These are phyloP conservation scores for Siniperca scherzeri DNA, from an alignment of 2,797 vertebrate genomes.

Conservation along the genomic window DNA sequence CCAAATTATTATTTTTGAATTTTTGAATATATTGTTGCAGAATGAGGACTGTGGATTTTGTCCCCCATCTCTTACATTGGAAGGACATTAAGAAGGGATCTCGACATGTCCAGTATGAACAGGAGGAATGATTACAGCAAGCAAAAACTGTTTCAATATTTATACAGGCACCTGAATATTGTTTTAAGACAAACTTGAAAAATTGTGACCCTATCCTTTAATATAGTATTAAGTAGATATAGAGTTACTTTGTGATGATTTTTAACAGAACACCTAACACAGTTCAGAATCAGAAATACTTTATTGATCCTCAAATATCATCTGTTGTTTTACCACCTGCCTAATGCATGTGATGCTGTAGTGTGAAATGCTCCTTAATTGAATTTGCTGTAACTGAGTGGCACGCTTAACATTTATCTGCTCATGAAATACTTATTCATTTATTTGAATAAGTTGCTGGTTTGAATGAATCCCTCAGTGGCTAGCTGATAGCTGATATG, in stretches of 20 bases:
- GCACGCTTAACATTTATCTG: constrained; percentile 10
- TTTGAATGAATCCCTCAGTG: constrained; percentile 5
- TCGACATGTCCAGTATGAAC: background rate
- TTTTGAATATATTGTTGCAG: too few species aligned
- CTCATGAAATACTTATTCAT: constrained; percentile 1
- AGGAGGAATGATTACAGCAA: background rate
- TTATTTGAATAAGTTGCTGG: background rate
- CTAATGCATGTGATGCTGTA: constrained; percentile 6
- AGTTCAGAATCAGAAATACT: background rate
- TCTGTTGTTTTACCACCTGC: constrained; percentile 7
- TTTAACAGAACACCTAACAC: background rate
- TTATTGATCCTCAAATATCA: too few species aligned
- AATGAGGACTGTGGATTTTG: background rate
- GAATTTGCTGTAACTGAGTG: constrained; percentile 8
- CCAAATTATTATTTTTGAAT: background rate
- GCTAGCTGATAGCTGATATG: background rate
- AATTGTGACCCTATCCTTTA: background rate
- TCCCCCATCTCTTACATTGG: too few species aligned
- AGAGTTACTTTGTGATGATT: background rate
- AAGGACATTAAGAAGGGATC: too few species aligned
- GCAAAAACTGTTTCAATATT: background rate
- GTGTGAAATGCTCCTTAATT: constrained; percentile 26
- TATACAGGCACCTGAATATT: too few species aligned
- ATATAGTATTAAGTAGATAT: background rate
- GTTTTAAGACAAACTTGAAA: too few species aligned